phyloP scores from a whole-genome alignment of 53 echinoderm and acorn worm genomes.

The Paracentrotus lividus region DNA sequence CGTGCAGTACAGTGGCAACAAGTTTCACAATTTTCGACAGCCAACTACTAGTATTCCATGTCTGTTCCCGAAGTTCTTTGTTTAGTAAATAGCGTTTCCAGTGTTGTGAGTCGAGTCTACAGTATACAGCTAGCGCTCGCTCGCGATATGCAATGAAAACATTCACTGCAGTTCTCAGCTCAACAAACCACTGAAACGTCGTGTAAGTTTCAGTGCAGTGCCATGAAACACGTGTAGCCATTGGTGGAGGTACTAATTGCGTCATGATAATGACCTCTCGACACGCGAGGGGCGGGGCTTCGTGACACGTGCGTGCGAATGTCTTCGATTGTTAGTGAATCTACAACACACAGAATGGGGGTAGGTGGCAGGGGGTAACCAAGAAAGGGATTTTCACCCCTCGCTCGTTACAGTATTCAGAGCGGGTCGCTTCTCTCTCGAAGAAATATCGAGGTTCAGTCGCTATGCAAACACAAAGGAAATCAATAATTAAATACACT shows the following conservation, averaged over 20 bases:
- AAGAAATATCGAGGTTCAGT: slow-evolving; percentile 7
- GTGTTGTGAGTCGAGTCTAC: background rate
- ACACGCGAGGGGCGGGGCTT: slow-evolving; percentile 65
- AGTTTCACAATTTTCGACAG: slow-evolving; percentile 11
- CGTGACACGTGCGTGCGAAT: slow-evolving; percentile 50
- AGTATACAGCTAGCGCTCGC: background rate
- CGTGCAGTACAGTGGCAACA: slow-evolving; percentile 1
- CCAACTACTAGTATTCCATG: slow-evolving; percentile 10
- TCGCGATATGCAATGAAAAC: slow-evolving; percentile 32
- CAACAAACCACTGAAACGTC: slow-evolving; percentile 44
- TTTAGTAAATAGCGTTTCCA: slow-evolving; percentile 39
- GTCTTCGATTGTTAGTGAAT: background rate
- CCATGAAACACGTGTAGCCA: slow-evolving; percentile 31
- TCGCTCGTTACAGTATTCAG: background rate
- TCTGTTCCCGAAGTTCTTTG: slow-evolving; percentile 30
- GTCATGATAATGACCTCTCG: slow-evolving; percentile 65
- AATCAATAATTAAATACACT: slow-evolving; percentile 15
- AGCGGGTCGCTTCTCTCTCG: background rate
- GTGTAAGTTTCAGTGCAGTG: slow-evolving; percentile 28
- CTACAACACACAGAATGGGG: background rate
- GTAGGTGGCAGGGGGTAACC: background rate
- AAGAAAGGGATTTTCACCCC: background rate
- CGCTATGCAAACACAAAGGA: slow-evolving; percentile 9
- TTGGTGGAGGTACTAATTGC: slow-evolving; percentile 34
- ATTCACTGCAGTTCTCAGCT: background rate